These are phyloP conservation scores for Mustela nigripes DNA, from an alignment of 2,113 vertebrate genomes.

Conservation along the genomic window DNA sequence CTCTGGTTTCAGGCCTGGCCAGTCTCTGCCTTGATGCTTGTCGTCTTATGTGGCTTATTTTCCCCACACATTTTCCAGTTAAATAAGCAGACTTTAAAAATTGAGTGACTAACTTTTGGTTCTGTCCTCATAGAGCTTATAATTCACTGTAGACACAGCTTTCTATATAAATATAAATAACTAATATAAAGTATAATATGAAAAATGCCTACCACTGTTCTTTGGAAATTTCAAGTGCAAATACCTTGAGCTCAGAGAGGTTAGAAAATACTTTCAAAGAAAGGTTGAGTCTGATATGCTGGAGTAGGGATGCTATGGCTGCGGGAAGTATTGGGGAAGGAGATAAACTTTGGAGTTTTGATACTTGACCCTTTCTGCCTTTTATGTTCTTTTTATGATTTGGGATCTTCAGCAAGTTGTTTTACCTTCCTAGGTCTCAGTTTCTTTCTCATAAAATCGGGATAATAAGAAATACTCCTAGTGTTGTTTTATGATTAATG, in stretches of 20 bases:
- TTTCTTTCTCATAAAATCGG: conserved; percentile 60
- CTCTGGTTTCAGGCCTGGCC: conserved; percentile 30
- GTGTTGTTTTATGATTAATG: conserved; percentile 43
- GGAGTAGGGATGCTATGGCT: background rate
- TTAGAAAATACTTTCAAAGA: conserved; percentile 20
- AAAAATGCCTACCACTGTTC: background rate
- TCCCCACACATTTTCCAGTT: conserved; percentile 21
- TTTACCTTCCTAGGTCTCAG: conserved; percentile 27
- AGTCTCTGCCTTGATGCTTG: background rate
- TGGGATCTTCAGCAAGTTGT: conserved; percentile 25
- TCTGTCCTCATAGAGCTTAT: conserved; percentile 10
- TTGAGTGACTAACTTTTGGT: background rate
- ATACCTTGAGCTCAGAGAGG: conserved; percentile 27
- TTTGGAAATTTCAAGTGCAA: conserved; percentile 25
- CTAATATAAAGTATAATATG: background rate
- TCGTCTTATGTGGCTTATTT: background rate
- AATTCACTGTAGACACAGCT: conserved; percentile 1
- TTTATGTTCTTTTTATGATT: conserved; percentile 37
- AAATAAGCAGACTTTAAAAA: conserved; percentile 57
- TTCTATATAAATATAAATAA: conserved; percentile 38
- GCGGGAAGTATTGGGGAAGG: background rate
- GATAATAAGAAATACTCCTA: conserved; percentile 9
- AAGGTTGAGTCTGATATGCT: background rate
- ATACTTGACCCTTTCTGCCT: conserved; percentile 17
- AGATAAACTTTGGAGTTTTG: conserved; percentile 21